Base-by-base conservation (phyloP, 2,888 invertebrate species). In the Acheta domesticus region DNA sequence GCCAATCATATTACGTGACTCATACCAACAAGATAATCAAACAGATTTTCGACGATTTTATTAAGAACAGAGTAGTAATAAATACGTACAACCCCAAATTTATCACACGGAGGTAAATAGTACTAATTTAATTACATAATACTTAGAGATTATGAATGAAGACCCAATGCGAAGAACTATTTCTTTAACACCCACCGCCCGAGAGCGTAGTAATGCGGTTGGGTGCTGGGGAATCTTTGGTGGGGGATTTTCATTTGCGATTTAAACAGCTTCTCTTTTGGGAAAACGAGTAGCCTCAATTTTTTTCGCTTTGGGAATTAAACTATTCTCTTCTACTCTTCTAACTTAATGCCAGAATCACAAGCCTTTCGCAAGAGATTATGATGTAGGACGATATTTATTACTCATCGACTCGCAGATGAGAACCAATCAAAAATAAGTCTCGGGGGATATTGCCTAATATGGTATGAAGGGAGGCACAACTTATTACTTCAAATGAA, bases 401-500 rank as follows among this genome's bases (percentile, higher is more conserved):
- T 62, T 62, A 62, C 62, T 62, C 62, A 62, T 62, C 62, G 62
- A 62, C 62, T 62, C 62, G n/a, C 48, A 14, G 74, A 36, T 74
- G 62, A 19, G 48, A 80, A 77, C 88, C 87, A 87, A 87, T 88
- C 86, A 85, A 83, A 82, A 84, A 83, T 81, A 84, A 85, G 86
- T 85, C 86, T 85, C 85, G 86, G 85, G 87, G 86, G 87, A 87
- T 87, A 88, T 88, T 87, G 84, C 88, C 88, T 87, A 87, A 87
- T 87, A 88, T 87, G 87, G 88, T 79, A 79, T 75, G 80, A 80
- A 79, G 81, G 78, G 81, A 81, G 78, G 76, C 50, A 36, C 50
- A 79, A 79, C 50, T 73, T 76, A 73, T 79, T 79, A 75, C 75
- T 75, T 75, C n/a, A 19, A 49, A 75, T 78, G 78, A 78, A 78